phyloP scores from a whole-genome alignment of 1,140 invertebrate species.

The Brachionus asplanchnoidis region DNA sequence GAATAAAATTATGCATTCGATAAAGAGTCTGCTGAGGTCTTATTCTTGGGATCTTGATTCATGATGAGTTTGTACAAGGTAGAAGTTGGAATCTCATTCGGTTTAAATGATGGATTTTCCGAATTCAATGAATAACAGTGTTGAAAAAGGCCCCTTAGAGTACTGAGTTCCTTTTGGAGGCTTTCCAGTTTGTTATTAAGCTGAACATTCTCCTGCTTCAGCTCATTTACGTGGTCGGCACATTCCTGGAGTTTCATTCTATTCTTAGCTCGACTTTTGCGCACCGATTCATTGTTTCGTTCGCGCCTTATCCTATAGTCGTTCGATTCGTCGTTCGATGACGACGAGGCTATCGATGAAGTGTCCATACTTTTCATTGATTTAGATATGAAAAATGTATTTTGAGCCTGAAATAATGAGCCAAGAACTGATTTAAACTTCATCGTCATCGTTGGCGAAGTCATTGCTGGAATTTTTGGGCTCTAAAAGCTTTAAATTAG shows the following conservation, averaged over 20 bases:
- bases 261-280: conserved; percentile 38
- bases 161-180: conserved; percentile 14
- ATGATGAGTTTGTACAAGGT: conserved; percentile 36
- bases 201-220: conserved; percentile 24
- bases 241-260: conserved; percentile 37
- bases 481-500: neutral
- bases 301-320: conserved; percentile 22
- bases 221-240: conserved; percentile 27
- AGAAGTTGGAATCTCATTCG: conserved; percentile 18
- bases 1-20: neutral
- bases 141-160: conserved; percentile 9
- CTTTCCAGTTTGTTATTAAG: conserved; percentile 4
- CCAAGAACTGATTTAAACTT: conserved; percentile 29
- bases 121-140: neutral
- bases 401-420: conserved; percentile 41
- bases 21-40: neutral
- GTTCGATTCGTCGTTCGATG: neutral
- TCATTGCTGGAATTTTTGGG: neutral
- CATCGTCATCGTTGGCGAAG: conserved; percentile 34
- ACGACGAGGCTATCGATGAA: neutral
- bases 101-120: conserved; percentile 18
- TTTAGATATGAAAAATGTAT: conserved; percentile 25
- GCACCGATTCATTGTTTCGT: conserved; percentile 27
- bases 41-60: conserved; percentile 7
- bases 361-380: conserved; percentile 39